Percentiles rank a stretch among this genome's conserved stretches.
phyloP scores from a whole-genome alignment of 2,888 invertebrate species.

The Epirrhoe alternata region DNA sequence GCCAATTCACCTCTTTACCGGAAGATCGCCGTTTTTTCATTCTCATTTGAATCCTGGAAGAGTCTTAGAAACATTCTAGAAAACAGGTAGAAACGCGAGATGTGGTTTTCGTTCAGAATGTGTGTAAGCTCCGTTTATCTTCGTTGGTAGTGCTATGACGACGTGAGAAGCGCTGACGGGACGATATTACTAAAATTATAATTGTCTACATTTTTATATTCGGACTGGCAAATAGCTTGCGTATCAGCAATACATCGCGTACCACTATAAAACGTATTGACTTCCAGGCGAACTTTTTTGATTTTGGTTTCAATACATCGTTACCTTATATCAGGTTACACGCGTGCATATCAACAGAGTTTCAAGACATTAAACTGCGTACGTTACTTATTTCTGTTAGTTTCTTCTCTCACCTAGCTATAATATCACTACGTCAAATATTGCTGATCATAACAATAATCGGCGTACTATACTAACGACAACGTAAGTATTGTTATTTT shows the following conservation, averaged over 20 bases:
- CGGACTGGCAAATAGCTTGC: background rate
- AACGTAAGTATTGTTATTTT: no score
- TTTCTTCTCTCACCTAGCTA: no score
- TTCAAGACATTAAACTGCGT: no score
- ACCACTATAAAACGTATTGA: background rate
- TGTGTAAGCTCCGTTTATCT: conserved; percentile 40
- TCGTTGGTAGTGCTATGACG: conserved; percentile 42
- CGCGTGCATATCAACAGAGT: no score
- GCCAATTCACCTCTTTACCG: conserved; percentile 45
- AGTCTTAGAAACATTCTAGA: conserved; percentile 63
- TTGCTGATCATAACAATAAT: no score
- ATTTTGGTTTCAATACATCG: background rate
- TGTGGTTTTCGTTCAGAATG: conserved; percentile 31
- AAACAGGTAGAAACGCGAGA: conserved; percentile 5
- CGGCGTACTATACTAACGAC: no score
- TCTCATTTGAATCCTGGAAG: conserved; percentile 78
- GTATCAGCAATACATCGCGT: background rate
- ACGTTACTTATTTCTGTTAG: no score
- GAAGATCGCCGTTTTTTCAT: conserved; percentile 55
- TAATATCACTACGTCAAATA: no score
- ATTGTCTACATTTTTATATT: background rate
- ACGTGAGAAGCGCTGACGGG: conserved; percentile 43
- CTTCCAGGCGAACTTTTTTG: background rate
- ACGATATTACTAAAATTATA: conserved; percentile 41
- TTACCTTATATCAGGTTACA: no score